Base-by-base conservation (phyloP, 2,888 invertebrate species). In the Ernsta delagoae region DNA sequence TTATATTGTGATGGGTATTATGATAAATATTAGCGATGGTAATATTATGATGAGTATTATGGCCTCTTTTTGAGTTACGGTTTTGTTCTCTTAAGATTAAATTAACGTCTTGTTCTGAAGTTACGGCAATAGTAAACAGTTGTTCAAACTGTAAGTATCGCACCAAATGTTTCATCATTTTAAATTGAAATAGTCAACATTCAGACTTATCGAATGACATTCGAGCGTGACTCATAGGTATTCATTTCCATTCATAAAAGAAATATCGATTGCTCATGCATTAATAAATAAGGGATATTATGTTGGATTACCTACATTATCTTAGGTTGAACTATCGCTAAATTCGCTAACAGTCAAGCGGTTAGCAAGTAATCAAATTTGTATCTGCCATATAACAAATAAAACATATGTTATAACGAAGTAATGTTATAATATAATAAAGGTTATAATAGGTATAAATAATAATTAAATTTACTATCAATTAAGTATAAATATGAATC, bases 81-180 rank as follows among this genome's bases (percentile, higher is more conserved):
- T 31, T n/a, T 16, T 24, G 34, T 43, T 41, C 41, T 43, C 57
- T n/a, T 16, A 41, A 59, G 43, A 53, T 60, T 61, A 61, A 67
- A 61, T 53, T 54, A 60, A 31, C 43, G 53, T 39, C 39, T 54
- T 53, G 24, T 67, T 54, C 34, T 45, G 48, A 7, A 67, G 54
- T 61, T 12, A 6, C 45, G 12, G 11, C 16, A 54, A 54, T 16
- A 56, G 45, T 36, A 67, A 70, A 74, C 87, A 87, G 81, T 84
- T 87, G 87, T 85, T 80, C 83, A 87, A 87, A 87, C 82, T 77
- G 70, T 76, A n/a, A n/a, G n/a, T n/a, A 72, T 67, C 72, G 59
- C 71, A 67, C 71, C 73, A 77, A 75, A 74, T 71, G 74, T 78
- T 76, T 77, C 77, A 74, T 78, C 79, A 78, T 78, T 80, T 79